Percentiles rank a stretch among this genome's conserved stretches.
Conservation (phyloP, 1,140 invertebrate genomes). For the Calephelis nemesis region DNA sequence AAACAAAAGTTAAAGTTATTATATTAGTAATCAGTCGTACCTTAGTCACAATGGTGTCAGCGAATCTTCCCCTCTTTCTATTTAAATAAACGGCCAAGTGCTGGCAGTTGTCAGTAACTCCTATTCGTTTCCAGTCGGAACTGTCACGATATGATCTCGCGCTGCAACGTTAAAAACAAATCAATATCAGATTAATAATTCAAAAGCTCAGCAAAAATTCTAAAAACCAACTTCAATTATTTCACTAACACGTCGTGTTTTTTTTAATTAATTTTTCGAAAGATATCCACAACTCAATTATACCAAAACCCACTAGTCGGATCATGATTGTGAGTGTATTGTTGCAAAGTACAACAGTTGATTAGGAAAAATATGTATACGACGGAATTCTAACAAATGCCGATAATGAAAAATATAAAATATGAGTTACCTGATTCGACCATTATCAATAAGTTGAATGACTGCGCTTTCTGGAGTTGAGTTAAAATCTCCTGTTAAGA, state of each 20-base stretch:
- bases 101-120: constrained; percentile 65
- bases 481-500: constrained; percentile 96
- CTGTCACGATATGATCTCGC: constrained; percentile 43
- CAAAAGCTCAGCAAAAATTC: no score
- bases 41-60: constrained; percentile 47
- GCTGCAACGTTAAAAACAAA: constrained; percentile 37
- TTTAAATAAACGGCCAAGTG: constrained; percentile 61
- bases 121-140: constrained; percentile 65
- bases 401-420: background rate
- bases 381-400: no score
- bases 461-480: constrained; percentile 85
- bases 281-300: no score
- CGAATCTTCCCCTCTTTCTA: constrained; percentile 38
- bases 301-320: no score
- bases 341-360: no score
- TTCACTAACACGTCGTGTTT: no score
- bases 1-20: no score
- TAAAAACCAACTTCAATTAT: no score
- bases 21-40: constrained; percentile 27
- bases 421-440: constrained; percentile 78
- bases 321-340: no score
- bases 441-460: constrained; percentile 86
- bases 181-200: background rate
- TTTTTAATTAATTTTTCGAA: no score
- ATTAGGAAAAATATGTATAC: no score